These are phyloP conservation scores for Ornithorhynchus anatinus DNA, from an alignment of 2,113 vertebrate genomes.

Conservation along the genomic window DNA sequence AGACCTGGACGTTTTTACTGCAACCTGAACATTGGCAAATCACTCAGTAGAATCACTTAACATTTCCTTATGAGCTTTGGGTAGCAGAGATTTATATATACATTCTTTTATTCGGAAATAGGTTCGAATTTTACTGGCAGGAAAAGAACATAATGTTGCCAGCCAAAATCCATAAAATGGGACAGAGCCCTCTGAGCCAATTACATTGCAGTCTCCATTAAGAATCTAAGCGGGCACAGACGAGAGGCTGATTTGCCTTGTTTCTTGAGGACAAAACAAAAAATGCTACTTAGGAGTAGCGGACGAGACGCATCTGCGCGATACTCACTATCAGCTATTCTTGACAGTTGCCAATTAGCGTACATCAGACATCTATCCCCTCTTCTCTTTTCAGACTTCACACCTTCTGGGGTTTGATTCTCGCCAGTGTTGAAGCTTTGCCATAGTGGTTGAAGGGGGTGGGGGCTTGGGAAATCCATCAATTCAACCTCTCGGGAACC, in stretches of 20 bases:
- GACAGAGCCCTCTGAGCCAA: neutral
- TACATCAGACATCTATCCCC: neutral
- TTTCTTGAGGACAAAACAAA: neutral
- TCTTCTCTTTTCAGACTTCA: too few species aligned
- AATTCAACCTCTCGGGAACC: too few species aligned
- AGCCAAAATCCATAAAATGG: slow-evolving; percentile 15
- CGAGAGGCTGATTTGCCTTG: neutral
- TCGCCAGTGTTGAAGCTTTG: too few species aligned
- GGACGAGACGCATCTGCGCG: neutral
- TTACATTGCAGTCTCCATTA: neutral
- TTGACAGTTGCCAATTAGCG: neutral
- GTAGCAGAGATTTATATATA: slow-evolving; percentile 16
- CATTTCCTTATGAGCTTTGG: slow-evolving; percentile 16
- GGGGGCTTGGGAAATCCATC: too few species aligned
- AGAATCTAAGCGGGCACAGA: slow-evolving; percentile 10
- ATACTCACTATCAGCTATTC: too few species aligned
- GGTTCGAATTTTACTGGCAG: slow-evolving; percentile 37
- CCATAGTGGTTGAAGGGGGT: too few species aligned
- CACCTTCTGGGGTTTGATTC: too few species aligned
- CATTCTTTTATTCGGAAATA: slow-evolving; percentile 41
- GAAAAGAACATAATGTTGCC: slow-evolving; percentile 19
- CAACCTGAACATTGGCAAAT: slow-evolving; percentile 8
- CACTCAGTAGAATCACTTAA: slow-evolving; percentile 35
- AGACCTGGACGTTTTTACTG: slow-evolving; percentile 25
- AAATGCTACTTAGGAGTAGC: neutral